Percentiles rank a stretch among this genome's conserved stretches.
Conservation (phyloP, 2,888 invertebrate species). For the Parascotia fuliginaria region DNA sequence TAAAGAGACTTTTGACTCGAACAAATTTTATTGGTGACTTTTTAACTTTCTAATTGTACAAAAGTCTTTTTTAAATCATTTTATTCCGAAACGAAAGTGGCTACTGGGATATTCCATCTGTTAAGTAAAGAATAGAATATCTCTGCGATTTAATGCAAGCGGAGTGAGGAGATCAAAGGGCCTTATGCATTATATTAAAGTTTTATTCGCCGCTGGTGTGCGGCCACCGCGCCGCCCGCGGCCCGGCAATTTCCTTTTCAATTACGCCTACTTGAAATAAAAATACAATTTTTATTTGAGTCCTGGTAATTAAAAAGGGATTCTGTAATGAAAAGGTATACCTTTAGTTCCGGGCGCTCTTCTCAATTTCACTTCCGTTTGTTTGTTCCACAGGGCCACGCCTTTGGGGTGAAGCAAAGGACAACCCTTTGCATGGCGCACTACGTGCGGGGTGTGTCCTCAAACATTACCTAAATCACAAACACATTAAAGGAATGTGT, state of each 20-base stretch:
- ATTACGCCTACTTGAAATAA: constrained; percentile 85
- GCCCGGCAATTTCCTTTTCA: constrained; percentile 83
- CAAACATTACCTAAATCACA: constrained; percentile 62
- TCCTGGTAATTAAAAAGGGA: constrained; percentile 85
- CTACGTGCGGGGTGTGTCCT: constrained; percentile 60
- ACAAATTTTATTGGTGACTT: constrained; percentile 51
- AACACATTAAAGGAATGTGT: constrained; percentile 48
- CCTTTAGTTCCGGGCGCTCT: constrained; percentile 81
- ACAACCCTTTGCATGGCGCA: constrained; percentile 58
- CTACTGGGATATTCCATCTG: constrained; percentile 47
- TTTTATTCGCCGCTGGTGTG: constrained; percentile 77
- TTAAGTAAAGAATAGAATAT: constrained; percentile 63
- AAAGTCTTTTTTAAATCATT: constrained; percentile 34
- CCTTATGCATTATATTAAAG: constrained; percentile 85
- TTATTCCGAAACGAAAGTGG: constrained; percentile 34
- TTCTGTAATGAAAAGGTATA: constrained; percentile 85
- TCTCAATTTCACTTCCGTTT: constrained; percentile 84
- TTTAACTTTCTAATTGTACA: constrained; percentile 34
- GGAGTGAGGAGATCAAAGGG: constrained; percentile 82
- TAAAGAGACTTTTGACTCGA: constrained; percentile 58
- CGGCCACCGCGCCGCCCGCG: constrained; percentile 69
- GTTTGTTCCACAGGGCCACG: constrained; percentile 78
- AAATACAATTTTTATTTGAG: constrained; percentile 84
- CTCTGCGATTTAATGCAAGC: constrained; percentile 76
- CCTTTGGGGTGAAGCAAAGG: constrained; percentile 75